Percentiles rank a stretch among this genome's conserved stretches.
Evolutionary conservation across 2,888 invertebrate species (phyloP).

Genomic region (Holacanthella duospinosa): DNA sequence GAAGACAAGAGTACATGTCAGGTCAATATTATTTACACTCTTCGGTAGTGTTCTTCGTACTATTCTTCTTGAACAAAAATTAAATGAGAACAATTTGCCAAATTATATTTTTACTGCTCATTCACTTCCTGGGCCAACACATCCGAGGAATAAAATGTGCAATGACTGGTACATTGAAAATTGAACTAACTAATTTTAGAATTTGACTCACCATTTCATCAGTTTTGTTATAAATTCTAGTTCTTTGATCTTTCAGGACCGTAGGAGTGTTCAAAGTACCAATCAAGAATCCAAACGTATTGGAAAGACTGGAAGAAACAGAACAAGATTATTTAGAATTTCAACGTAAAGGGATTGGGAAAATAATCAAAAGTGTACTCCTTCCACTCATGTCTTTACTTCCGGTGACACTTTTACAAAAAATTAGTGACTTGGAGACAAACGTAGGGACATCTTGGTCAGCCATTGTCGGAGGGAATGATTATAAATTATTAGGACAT

Average conservation of each 20-base stretch:
- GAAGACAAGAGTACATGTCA: neutral
- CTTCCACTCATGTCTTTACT: conserved; percentile 2
- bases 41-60: neutral
- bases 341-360: neutral
- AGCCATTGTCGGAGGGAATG: conserved; percentile 4
- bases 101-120: neutral
- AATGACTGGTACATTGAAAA: conserved; percentile 7
- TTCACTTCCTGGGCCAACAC: conserved; percentile 4
- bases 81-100: neutral
- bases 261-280: conserved; percentile 7
- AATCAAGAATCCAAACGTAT: conserved; percentile 6
- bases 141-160: conserved; percentile 10
- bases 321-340: conserved; percentile 5
- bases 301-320: conserved; percentile 1
- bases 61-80: neutral
- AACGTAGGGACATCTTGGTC: conserved; percentile 3
- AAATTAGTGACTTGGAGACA: neutral
- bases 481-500: neutral
- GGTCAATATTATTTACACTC: conserved; percentile 3
- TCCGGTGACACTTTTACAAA: neutral
- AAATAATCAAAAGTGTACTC: neutral
- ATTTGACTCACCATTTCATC: neutral
- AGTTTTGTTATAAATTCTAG: neutral
- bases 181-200: neutral
- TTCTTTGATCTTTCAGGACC: conserved; percentile 2